A percentile compares a stretch with the other conserved stretches of the same genome.
Evolutionary conservation across 2,797 vertebrate genomes (phyloP).

Genomic region (Champsocephalus esox): DNA sequence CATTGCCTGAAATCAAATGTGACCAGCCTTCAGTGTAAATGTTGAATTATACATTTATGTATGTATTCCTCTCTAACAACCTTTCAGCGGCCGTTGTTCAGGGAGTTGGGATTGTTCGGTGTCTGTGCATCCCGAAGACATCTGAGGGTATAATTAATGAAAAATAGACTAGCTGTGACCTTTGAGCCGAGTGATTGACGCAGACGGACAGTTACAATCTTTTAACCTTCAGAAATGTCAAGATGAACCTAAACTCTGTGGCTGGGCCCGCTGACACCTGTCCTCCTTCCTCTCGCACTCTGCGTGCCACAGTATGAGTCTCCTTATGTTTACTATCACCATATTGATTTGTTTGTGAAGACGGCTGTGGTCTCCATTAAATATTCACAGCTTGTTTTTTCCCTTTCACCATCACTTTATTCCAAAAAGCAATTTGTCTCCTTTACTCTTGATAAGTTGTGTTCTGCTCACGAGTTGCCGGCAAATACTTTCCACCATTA

Average conservation of each 20-base stretch:
- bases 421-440: conserved; percentile 80
- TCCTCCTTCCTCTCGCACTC: conserved; percentile 59
- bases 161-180: conserved; percentile 84
- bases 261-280: conserved; percentile 73
- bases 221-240: conserved; percentile 89
- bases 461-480: conserved; percentile 74
- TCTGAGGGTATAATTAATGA: conserved; percentile 85
- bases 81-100: conserved; percentile 59
- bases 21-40: conserved; percentile 31
- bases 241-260: conserved; percentile 77
- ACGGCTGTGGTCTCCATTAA: conserved; percentile 78
- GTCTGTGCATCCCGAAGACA: conserved; percentile 68
- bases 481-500: conserved; percentile 79
- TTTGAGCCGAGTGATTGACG: conserved; percentile 86
- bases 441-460: conserved; percentile 71
- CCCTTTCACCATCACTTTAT: conserved; percentile 80
- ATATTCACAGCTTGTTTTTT: conserved; percentile 84
- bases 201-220: conserved; percentile 85
- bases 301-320: conserved; percentile 67
- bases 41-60: conserved; percentile 59
- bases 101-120: conserved; percentile 63
- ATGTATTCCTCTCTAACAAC: conserved; percentile 62
- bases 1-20: conserved; percentile 12
- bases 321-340: conserved; percentile 77
- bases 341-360: conserved; percentile 85